A percentile compares a stretch with the other conserved stretches of the same genome.
These are phyloP conservation scores for Orussus abietinus DNA, from an alignment of 1,140 invertebrate genomes.

Conservation along the genomic window DNA sequence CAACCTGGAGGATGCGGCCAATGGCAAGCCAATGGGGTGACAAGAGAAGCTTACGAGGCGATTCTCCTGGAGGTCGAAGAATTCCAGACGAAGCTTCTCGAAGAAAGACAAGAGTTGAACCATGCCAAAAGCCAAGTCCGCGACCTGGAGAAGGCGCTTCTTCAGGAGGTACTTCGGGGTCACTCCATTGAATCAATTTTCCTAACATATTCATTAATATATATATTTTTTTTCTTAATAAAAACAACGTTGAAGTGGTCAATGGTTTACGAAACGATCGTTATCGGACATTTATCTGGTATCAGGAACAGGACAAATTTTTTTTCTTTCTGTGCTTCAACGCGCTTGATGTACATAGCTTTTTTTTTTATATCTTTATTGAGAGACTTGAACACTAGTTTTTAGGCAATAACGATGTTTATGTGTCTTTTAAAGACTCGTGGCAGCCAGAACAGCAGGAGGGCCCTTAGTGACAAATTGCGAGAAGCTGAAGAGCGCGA, in stretches of 20 bases:
- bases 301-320: too few species aligned
- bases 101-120: conserved; percentile 36
- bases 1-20: conserved; percentile 37
- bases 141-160: conserved; percentile 43
- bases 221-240: too few species aligned
- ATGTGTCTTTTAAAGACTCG: conserved; percentile 25
- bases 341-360: too few species aligned
- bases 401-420: too few species aligned
- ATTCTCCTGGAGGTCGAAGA: conserved; percentile 38
- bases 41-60: conserved; percentile 39
- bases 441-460: conserved; percentile 35
- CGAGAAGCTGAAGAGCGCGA: conserved; percentile 46
- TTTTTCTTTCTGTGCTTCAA: too few species aligned
- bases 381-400: too few species aligned
- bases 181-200: too few species aligned
- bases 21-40: conserved; percentile 34
- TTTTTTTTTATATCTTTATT: too few species aligned
- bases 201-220: too few species aligned
- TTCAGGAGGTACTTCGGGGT: conserved; percentile 47
- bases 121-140: conserved; percentile 39
- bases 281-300: too few species aligned
- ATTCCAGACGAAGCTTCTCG: conserved; percentile 37
- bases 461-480: conserved; percentile 36
- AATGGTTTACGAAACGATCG: too few species aligned
- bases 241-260: too few species aligned